Conservation (phyloP, 2,888 invertebrate species). For the Tenthredo notha region DNA sequence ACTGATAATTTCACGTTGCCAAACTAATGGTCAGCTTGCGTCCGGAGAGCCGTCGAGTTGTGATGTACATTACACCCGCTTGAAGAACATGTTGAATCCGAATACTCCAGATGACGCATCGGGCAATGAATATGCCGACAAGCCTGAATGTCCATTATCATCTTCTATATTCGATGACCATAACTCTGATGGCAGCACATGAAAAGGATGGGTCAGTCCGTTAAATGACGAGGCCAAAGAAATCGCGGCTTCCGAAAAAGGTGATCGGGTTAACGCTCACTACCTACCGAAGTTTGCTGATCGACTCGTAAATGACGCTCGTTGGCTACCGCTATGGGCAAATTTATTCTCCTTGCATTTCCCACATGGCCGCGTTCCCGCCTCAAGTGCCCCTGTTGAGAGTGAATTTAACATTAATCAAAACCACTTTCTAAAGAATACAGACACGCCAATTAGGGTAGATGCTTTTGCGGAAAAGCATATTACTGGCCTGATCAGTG, state of each 20-base stretch:
- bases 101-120: no score
- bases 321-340: constrained; percentile 55
- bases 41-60: not conserved
- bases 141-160: no score
- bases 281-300: constrained; percentile 7
- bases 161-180: no score
- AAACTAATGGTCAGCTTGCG: not conserved
- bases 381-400: constrained; percentile 55
- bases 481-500: constrained; percentile 50
- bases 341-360: constrained; percentile 52
- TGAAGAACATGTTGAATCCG: no score
- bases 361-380: constrained; percentile 55
- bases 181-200: not conserved
- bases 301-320: constrained; percentile 49
- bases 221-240: not conserved
- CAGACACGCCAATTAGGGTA: constrained; percentile 42
- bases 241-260: not conserved
- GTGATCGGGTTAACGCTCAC: constrained; percentile 48
- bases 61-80: not conserved
- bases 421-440: constrained; percentile 47
- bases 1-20: not conserved
- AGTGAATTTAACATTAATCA: constrained; percentile 54
- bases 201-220: not conserved
- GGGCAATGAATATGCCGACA: no score
- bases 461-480: constrained; percentile 55